Conservation (phyloP, 2,888 invertebrate species). For the Criorhina ranunculi region DNA sequence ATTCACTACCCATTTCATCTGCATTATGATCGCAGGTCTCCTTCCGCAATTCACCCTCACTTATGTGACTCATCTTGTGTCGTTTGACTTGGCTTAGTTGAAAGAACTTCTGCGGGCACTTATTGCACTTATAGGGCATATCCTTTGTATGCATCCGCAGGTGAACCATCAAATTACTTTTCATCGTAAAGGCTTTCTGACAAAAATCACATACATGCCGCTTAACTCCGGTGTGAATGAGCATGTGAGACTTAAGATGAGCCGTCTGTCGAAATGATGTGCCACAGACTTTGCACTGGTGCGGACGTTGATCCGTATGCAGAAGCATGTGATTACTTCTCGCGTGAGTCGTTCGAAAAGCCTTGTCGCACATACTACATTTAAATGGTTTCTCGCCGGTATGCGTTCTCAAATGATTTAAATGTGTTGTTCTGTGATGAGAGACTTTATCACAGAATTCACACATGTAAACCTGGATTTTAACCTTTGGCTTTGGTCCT, state of each 20-base stretch:
- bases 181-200: conserved; percentile 76
- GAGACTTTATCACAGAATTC: conserved; percentile 76
- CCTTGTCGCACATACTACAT: conserved; percentile 77
- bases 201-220: conserved; percentile 77
- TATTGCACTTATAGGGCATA: conserved; percentile 77
- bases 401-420: conserved; percentile 78
- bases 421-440: conserved; percentile 75
- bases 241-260: conserved; percentile 78
- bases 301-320: conserved; percentile 78
- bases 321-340: conserved; percentile 77
- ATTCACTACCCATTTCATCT: conserved; percentile 27
- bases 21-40: not conserved
- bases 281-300: conserved; percentile 77
- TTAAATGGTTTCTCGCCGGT: conserved; percentile 77
- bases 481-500: conserved; percentile 31
- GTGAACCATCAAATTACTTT: conserved; percentile 73
- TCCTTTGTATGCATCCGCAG: conserved; percentile 76
- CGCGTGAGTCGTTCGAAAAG: conserved; percentile 78
- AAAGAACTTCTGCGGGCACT: conserved; percentile 75
- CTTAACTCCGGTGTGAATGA: conserved; percentile 76
- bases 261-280: conserved; percentile 77
- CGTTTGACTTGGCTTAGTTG: conserved; percentile 72
- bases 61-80: conserved; percentile 59
- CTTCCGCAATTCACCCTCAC: not conserved
- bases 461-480: conserved; percentile 52